Conservation (phyloP, 2,888 invertebrate species). For the Agrochola lychnidis region DNA sequence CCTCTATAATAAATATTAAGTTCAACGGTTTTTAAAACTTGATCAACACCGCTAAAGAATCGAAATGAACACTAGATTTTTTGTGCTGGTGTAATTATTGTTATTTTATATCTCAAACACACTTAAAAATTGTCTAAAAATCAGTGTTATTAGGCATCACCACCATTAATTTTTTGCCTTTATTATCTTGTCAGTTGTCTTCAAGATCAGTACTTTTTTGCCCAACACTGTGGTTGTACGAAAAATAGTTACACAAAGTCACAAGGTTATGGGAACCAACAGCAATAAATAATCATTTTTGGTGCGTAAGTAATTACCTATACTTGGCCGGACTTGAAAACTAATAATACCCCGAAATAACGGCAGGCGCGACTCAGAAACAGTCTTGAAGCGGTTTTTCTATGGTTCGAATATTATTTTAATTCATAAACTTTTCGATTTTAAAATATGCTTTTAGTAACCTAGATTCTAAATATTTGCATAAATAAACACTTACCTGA, state of each 20-base stretch:
- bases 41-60: no score
- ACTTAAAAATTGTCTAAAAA: no score
- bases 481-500: conserved; percentile 46
- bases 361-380: no score
- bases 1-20: no score
- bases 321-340: neutral
- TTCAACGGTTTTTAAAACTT: no score
- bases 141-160: no score
- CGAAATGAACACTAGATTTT: neutral
- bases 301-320: neutral
- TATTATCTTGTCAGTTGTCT: neutral
- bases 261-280: neutral
- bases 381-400: neutral
- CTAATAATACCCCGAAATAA: neutral
- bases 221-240: neutral
- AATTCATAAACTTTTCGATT: neutral
- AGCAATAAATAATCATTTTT: neutral
- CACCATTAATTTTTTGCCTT: neutral
- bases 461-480: neutral
- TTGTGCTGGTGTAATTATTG: neutral
- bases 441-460: neutral
- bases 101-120: no score
- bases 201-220: neutral
- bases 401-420: neutral
- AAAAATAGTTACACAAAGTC: neutral